Base-by-base conservation (phyloP, 2,113 vertebrate genomes). In the Dasyprocta punctata region DNA sequence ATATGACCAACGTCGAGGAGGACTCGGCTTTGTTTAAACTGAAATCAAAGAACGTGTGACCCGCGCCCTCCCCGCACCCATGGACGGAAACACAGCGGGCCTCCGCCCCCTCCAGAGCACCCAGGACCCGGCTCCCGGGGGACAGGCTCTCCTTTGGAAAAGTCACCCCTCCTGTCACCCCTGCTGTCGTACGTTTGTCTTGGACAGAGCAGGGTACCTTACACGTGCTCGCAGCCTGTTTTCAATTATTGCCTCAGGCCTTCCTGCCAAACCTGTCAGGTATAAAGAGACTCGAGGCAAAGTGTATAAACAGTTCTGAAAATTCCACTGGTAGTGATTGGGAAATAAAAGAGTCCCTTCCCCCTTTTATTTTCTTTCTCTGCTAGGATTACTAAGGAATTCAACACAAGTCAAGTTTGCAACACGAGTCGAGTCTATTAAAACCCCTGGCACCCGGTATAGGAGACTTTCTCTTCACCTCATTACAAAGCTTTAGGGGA, bases 281-380 rank as follows among this genome's bases (percentile, higher is more conserved):
- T 96, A 84, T 54, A 86, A 95, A 84, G 60, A 44, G 97, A 52
- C 95, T 96, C 9, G 0, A 0, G 4, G 93, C 71, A 85, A 78
- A 80, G 87, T 58, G 61, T 61, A 92, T 90, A 97, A 98, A 95
- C 93, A 69, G 84, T 67, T 82, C 94, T 95, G 65, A 78, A 97
- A 95, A 97, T 97, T 96, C 95, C 94, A 71, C 86, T 92, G 90
- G 95, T 78, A 36, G 93, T 92, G 95, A 92, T 97, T 93, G 97
- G 90, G 80, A 96, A 97, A 88, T 47, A 83, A 98, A 67, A 97
- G n/a, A 10, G 30, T 8, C 36, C 5, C n/a, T 13, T 7, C 0
- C 44, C 44, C 41, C 33, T 38, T 14, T 24, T 56, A 49, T 81
- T 16, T 28, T 60, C 19, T 4, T 54, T 41, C 7, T 3, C 92